These are phyloP conservation scores for Cryptus armator DNA, from an alignment of 2,888 invertebrate genomes.

Conservation along the genomic window DNA sequence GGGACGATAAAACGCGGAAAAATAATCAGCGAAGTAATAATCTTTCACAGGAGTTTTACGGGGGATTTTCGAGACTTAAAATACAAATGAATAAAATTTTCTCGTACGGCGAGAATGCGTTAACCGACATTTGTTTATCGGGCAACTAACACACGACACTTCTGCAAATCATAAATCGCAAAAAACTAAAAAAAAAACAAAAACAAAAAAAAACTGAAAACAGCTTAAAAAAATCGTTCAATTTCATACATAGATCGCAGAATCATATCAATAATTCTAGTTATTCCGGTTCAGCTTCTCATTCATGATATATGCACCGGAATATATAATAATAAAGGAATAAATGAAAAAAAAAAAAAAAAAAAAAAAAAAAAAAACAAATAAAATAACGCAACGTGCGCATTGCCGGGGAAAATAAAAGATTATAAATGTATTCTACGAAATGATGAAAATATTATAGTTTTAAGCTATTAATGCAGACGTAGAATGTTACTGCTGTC, in stretches of 20 bases:
- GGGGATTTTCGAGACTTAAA: slow-evolving; percentile 11
- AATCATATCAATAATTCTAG: slow-evolving; percentile 68
- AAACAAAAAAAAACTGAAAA: neutral
- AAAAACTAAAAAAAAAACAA: neutral
- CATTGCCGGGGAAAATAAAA: too few species aligned
- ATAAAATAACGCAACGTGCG: too few species aligned
- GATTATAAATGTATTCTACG: too few species aligned
- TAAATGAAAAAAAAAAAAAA: neutral
- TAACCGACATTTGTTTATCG: slow-evolving; percentile 37
- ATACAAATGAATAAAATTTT: slow-evolving; percentile 44
- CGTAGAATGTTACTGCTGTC: too few species aligned
- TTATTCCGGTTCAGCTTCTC: slow-evolving; percentile 56
- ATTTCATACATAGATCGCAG: slow-evolving; percentile 57
- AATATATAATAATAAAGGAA: neutral
- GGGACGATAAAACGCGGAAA: neutral
- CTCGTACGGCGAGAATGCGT: slow-evolving; percentile 34
- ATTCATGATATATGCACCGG: slow-evolving; percentile 20
- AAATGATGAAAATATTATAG: too few species aligned
- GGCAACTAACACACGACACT: slow-evolving; percentile 24
- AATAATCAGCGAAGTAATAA: slow-evolving; percentile 22
- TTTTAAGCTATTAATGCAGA: too few species aligned
- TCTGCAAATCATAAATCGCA: slow-evolving; percentile 36
- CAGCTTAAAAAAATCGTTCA: slow-evolving; percentile 45
- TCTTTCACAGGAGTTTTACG: slow-evolving; percentile 6
- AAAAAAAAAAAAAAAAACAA: too few species aligned